Percentiles rank a stretch among this genome's conserved stretches.
These are phyloP conservation scores for Diaphora mendica DNA, from an alignment of 2,888 invertebrate genomes.

Conservation along the genomic window DNA sequence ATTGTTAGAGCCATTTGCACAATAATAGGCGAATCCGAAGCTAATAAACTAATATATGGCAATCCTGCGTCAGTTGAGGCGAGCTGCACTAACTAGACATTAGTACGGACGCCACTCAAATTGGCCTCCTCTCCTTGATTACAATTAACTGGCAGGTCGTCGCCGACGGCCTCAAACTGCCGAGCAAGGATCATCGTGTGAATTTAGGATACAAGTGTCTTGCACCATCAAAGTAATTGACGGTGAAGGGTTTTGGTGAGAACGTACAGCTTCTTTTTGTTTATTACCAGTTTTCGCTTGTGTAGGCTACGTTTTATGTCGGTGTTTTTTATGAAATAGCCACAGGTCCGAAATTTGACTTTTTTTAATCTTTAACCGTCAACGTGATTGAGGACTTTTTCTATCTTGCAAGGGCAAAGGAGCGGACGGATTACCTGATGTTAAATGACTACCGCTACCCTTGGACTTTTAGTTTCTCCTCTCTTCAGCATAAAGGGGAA, in stretches of 20 bases:
- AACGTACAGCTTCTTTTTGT: neutral
- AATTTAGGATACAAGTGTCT: conserved; percentile 48
- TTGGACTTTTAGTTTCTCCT: too few species aligned
- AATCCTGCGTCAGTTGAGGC: conserved; percentile 43
- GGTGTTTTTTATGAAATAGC: neutral
- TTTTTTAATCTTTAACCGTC: too few species aligned
- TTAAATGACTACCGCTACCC: too few species aligned
- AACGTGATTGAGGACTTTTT: too few species aligned
- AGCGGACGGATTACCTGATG: too few species aligned
- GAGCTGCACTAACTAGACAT: conserved; percentile 62
- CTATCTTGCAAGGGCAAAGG: too few species aligned
- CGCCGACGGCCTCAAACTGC: conserved; percentile 66
- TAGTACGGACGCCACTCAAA: conserved; percentile 69
- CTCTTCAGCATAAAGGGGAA: too few species aligned
- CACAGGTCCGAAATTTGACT: neutral
- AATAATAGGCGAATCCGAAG: conserved; percentile 28
- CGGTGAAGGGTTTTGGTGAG: conserved; percentile 2
- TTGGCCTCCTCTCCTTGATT: conserved; percentile 64
- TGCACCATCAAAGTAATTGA: conserved; percentile 33
- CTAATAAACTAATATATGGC: conserved; percentile 52
- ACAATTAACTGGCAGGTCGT: conserved; percentile 59
- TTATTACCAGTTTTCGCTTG: neutral
- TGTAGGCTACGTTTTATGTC: neutral
- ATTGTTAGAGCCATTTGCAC: neutral
- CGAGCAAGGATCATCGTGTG: conserved; percentile 68